Percentiles rank a stretch among this genome's conserved stretches.
Evolutionary conservation across 2,888 invertebrate species (phyloP).

Genomic region (Beris chalybata): DNA sequence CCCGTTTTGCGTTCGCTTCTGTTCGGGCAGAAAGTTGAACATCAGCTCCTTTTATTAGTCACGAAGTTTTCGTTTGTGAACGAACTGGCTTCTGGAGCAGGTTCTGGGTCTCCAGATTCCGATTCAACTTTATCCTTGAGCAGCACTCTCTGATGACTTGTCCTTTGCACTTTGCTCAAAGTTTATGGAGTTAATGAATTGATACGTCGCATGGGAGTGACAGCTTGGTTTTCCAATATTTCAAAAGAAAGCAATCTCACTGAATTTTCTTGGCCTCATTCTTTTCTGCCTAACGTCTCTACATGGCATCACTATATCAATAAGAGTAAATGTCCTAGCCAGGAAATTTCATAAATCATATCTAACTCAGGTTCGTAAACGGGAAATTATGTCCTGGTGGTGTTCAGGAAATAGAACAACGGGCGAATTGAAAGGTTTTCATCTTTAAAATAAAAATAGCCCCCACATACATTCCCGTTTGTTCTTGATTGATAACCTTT

Average conservation of each 20-base stretch:
- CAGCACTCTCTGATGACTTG: conserved; percentile 10
- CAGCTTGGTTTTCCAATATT: conserved; percentile 14
- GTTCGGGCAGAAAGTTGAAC: conserved; percentile 31
- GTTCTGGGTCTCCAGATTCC: neutral
- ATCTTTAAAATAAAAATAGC: too few relatives aligned
- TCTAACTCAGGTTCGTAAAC: neutral
- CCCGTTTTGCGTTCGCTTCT: conserved; percentile 24
- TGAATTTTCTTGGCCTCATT: neutral
- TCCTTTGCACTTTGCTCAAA: conserved; percentile 14
- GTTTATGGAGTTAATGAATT: conserved; percentile 15
- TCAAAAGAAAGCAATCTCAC: neutral
- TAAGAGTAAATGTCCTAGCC: neutral
- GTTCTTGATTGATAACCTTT: too few relatives aligned
- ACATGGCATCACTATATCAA: neutral
- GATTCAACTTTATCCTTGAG: conserved; percentile 7
- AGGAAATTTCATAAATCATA: conserved; percentile 13
- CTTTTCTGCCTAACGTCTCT: neutral
- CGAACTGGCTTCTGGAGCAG: too few relatives aligned
- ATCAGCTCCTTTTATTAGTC: conserved; percentile 31
- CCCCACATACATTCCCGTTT: too few relatives aligned
- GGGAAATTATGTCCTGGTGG: neutral
- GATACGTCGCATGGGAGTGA: conserved; percentile 18
- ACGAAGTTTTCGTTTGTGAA: conserved; percentile 25
- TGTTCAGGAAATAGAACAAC: neutral
- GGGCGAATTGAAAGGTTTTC: too few relatives aligned